Percentiles rank a stretch among this genome's conserved stretches.
phyloP scores from a whole-genome alignment of 2,888 invertebrate species.

The Drosophila subquinaria region DNA sequence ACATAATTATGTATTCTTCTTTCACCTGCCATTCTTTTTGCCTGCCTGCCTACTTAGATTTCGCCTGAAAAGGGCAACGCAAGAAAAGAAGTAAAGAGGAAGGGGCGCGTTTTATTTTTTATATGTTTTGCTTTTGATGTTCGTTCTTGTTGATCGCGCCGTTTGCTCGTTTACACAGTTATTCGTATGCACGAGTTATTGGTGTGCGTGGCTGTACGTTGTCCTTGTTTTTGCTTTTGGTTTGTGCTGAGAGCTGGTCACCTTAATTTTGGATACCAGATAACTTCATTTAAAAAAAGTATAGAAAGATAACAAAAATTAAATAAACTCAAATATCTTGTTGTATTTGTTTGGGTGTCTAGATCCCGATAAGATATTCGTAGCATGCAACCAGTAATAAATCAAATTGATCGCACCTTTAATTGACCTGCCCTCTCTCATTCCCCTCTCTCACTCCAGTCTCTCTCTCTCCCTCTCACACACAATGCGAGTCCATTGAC shows the following conservation, averaged over 20 bases:
- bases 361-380: conserved; percentile 34
- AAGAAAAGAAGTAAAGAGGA: conserved; percentile 5
- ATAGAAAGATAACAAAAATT: conserved; percentile 12
- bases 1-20: conserved; percentile 14
- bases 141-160: conserved; percentile 23
- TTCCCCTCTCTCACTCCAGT: neutral
- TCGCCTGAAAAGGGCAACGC: conserved; percentile 25
- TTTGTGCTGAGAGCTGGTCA: neutral
- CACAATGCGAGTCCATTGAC: conserved; percentile 26
- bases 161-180: conserved; percentile 4
- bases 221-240: conserved; percentile 9
- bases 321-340: conserved; percentile 8
- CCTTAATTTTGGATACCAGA: conserved; percentile 2
- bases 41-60: conserved; percentile 25
- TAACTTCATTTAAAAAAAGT: neutral
- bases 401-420: conserved; percentile 21
- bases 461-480: neutral
- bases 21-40: conserved; percentile 27
- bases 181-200: conserved; percentile 9
- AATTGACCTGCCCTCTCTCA: conserved; percentile 1
- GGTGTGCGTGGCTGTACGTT: conserved; percentile 35
- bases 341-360: conserved; percentile 18
- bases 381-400: conserved; percentile 22
- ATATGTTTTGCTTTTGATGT: conserved; percentile 18
- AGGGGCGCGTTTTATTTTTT: conserved; percentile 1